These are phyloP conservation scores for Limnephilus rhombicus DNA, from an alignment of 2,888 invertebrate species.

Conservation along the genomic window DNA sequence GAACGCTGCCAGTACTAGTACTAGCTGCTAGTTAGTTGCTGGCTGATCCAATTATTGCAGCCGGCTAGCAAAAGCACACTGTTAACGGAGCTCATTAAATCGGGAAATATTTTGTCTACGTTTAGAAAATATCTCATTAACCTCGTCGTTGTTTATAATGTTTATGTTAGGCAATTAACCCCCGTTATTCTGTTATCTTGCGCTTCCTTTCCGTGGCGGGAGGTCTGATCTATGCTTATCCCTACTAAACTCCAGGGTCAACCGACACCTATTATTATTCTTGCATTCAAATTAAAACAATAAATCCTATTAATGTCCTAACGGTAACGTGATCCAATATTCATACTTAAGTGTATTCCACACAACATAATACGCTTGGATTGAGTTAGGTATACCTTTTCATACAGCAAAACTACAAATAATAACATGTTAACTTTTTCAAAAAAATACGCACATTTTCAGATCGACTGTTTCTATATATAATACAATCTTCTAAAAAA, in stretches of 20 bases:
- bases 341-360: neutral
- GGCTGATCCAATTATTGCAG: conserved; percentile 39
- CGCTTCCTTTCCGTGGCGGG: neutral
- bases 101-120: conserved; percentile 17
- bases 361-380: neutral
- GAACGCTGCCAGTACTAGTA: neutral
- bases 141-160: conserved; percentile 21
- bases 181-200: conserved; percentile 21
- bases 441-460: too few species aligned
- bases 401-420: neutral
- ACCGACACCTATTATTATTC: neutral
- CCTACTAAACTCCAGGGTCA: conserved; percentile 1
- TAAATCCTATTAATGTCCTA: neutral
- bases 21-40: neutral
- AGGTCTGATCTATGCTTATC: neutral
- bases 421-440: too few species aligned
- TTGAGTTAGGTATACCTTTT: neutral
- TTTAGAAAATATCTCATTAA: conserved; percentile 38
- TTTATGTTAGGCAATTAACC: conserved; percentile 36
- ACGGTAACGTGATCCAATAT: neutral
- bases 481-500: too few species aligned
- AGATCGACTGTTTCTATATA: too few species aligned
- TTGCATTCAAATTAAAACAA: neutral
- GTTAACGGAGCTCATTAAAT: conserved; percentile 30
- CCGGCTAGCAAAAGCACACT: neutral